Conservation (phyloP, 2,797 vertebrate genomes). For the Sebastes matsubarae region DNA sequence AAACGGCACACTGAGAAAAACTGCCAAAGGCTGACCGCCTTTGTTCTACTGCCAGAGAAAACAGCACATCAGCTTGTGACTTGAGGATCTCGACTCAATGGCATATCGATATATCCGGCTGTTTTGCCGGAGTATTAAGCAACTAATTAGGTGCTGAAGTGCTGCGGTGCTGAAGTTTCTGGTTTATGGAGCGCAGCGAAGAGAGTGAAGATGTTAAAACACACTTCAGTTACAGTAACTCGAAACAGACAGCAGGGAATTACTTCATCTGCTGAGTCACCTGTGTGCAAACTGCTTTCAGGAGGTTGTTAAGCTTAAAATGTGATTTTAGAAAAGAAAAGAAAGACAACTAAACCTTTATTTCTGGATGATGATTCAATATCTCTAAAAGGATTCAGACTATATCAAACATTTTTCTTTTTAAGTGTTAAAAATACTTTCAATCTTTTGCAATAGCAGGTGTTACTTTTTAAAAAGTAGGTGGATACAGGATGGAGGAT, state of each 20-base stretch:
- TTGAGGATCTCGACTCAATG: constrained; percentile 46
- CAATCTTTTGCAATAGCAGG: no score
- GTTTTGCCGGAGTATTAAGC: constrained; percentile 41
- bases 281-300: background rate
- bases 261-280: constrained; percentile 6
- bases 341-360: background rate
- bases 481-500: background rate
- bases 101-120: constrained; percentile 45
- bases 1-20: constrained; percentile 2
- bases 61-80: constrained; percentile 23
- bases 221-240: constrained; percentile 9
- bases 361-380: background rate
- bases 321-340: background rate
- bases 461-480: background rate
- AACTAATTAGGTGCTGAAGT: constrained; percentile 56
- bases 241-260: background rate
- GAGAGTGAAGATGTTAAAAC: constrained; percentile 9
- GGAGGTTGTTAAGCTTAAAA: background rate
- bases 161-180: constrained; percentile 7
- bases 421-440: background rate
- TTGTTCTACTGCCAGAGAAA: constrained; percentile 58
- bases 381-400: background rate
- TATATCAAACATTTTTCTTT: background rate
- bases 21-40: constrained; percentile 7
- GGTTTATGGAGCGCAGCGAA: constrained; percentile 3